These are phyloP conservation scores for Lepisosteus osseus DNA, from an alignment of 2,113 vertebrate genomes.

Conservation along the genomic window DNA sequence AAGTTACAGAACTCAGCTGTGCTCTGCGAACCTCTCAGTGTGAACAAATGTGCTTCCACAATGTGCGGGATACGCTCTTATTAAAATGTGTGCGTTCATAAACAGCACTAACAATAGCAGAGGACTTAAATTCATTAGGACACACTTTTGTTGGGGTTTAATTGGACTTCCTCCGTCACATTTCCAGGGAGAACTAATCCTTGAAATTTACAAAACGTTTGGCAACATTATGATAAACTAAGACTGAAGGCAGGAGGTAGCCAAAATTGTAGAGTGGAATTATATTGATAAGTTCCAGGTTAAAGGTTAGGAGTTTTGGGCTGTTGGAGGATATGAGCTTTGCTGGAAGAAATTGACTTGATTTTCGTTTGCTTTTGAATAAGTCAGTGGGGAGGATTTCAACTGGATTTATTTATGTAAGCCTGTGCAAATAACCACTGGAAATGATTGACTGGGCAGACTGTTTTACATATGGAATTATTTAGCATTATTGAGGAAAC, in stretches of 20 bases:
- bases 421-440: constrained; percentile 30
- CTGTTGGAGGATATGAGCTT: neutral
- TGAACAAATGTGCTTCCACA: neutral
- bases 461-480: constrained; percentile 21
- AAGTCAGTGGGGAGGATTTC: neutral
- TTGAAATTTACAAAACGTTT: neutral
- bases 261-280: neutral
- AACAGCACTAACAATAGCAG: neutral
- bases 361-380: neutral
- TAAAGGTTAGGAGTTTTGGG: neutral
- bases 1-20: neutral
- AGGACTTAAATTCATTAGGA: neutral
- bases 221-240: neutral
- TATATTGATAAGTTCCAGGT: neutral
- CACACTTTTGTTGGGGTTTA: neutral
- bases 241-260: neutral
- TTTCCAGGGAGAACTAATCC: neutral
- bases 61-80: no score
- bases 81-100: no score
- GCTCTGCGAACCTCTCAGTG: neutral
- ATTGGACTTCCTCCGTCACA: constrained; percentile 3
- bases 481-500: constrained; percentile 18
- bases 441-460: constrained; percentile 17
- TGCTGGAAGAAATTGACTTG: neutral
- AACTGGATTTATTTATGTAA: constrained; percentile 26